Evolutionary conservation across 2,113 vertebrate species (phyloP).

Genomic region (Ranitomeya imitator): DNA sequence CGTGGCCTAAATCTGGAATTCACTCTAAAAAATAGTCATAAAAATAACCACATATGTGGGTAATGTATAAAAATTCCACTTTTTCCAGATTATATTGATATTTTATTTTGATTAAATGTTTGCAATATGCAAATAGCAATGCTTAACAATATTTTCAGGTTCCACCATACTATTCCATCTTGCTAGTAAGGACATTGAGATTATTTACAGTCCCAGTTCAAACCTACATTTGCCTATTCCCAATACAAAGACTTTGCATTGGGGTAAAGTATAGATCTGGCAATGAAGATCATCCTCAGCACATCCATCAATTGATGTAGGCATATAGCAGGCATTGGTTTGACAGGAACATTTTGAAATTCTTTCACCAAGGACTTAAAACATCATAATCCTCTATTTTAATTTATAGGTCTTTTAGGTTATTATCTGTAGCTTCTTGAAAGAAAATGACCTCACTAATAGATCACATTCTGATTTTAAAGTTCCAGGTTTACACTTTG

Average conservation of each 20-base stretch:
- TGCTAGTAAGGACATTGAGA: neutral
- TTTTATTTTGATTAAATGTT: no score
- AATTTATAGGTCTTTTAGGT: conserved; percentile 8
- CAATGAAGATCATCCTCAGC: neutral
- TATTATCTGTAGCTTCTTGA: neutral
- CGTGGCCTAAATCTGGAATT: no score
- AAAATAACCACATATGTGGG: no score
- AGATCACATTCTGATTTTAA: neutral
- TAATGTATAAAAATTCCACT: no score
- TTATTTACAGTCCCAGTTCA: neutral
- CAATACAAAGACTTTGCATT: neutral
- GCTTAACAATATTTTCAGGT: no score
- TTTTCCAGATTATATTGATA: no score
- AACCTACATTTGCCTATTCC: neutral
- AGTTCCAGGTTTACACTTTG: neutral
- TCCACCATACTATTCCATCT: no score
- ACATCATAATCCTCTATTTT: conserved; percentile 22
- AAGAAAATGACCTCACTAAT: conserved; percentile 1
- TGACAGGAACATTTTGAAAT: conserved; percentile 10
- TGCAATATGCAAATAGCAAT: no score
- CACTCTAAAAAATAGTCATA: no score
- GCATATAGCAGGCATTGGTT: neutral
- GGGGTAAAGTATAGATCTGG: neutral
- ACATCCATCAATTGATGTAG: neutral
- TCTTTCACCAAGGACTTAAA: neutral